Evolutionary conservation across 2,888 invertebrate genomes (phyloP), one percentile per base, ranked within the genome.

Genomic region (Apodemia duryi): DNA sequence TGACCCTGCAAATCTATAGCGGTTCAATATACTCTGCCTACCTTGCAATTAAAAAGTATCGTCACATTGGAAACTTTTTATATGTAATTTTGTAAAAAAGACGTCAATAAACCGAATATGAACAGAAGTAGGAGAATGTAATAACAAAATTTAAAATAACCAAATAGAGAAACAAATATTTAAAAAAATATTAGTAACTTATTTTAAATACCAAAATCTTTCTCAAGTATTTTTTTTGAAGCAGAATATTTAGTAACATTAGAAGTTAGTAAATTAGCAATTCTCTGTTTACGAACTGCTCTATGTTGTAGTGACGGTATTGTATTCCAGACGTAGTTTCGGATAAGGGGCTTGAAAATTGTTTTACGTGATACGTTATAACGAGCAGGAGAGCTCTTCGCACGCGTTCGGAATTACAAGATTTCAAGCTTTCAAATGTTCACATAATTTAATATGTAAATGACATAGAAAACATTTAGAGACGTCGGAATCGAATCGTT

Each of bases 291-390:
- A 6, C 29, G 7, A 64, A 43, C 9, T 68, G 54, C 62, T 66
- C 73, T 73, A 61, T 68, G 21, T 63, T 69, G 68, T 71, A 70
- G 70, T 66, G 65, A 74, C 71, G 78, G 79, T 82, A 80, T 82
- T 81, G 81, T 83, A 82, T 84, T 83, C 82, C 64, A 74, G 71
- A 70, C 77, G 77, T 74, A 76, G 77, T 73, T 77, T 75, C 72
- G 77, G 78, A 79, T 83, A 83, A 84, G 83, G 81, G 79, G 77
- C 75, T 78, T 77, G 78, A 81, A 83, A 85, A 85, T 84, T 84
- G 84, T 84, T 84, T 84, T 83, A 84, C 83, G 83, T 85, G 83
- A 84, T 81, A 79, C 81, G 81, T 84, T 82, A 78, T 82, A 83
- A 82, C 78, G 77, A 79, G 79, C 77, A 77, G 73, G 77, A 77